Percentiles rank a stretch among this genome's conserved stretches.
phyloP scores from a whole-genome alignment of 2,113 vertebrate species.

The Ceyx melanurus region DNA sequence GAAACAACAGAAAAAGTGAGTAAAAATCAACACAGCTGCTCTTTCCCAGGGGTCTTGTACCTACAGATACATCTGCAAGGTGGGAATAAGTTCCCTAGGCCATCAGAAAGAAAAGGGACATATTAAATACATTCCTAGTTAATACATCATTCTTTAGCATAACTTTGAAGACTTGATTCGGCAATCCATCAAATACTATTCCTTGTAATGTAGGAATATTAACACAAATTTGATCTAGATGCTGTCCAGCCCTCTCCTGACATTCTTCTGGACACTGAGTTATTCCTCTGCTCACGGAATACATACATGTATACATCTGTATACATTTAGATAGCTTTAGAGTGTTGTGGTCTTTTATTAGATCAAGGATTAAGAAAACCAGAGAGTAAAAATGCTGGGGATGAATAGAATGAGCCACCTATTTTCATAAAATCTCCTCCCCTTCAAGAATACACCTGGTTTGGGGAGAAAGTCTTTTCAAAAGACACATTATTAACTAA shows the following conservation, averaged over 20 bases:
- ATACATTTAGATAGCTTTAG: background rate
- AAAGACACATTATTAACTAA: background rate
- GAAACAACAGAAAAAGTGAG: background rate
- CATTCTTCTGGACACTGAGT: background rate
- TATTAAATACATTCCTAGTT: background rate
- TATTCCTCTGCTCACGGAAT: background rate
- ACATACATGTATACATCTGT: too few species aligned
- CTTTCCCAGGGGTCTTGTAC: background rate
- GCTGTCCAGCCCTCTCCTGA: background rate
- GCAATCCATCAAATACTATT: background rate
- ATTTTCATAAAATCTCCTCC: background rate
- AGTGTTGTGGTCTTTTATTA: background rate
- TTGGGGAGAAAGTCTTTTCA: background rate
- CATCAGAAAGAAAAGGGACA: background rate
- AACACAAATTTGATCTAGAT: background rate
- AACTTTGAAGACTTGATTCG: background rate
- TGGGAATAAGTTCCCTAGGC: background rate
- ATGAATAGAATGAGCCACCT: background rate
- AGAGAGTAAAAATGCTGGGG: background rate
- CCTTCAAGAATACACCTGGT: background rate
- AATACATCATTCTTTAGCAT: background rate
- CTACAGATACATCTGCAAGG: background rate
- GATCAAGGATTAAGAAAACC: background rate
- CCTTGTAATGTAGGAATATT: background rate
- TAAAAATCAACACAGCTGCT: background rate